Evolutionary conservation across 2,888 invertebrate genomes (phyloP).

Genomic region (Carpatolechia fugitivella): DNA sequence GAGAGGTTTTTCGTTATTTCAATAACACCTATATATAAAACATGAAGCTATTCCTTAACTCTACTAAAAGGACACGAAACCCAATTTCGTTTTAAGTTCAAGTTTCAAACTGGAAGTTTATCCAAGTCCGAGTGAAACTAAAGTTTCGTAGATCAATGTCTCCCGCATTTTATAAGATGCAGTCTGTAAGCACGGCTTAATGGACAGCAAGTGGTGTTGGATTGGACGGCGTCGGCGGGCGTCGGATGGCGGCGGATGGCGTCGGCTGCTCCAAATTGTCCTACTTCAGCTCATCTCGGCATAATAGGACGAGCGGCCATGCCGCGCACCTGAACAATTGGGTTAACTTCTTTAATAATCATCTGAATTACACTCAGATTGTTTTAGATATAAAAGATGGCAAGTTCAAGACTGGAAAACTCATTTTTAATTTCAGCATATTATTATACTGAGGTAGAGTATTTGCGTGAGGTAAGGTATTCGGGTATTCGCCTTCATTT

Average conservation of each 20-base stretch:
- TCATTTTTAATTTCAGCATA: background rate
- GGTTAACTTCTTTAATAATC: slow-evolving; percentile 11
- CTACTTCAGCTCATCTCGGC: slow-evolving; percentile 31
- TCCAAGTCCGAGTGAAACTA: background rate
- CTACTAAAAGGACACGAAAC: too few relatives aligned
- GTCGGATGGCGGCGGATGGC: slow-evolving; percentile 27
- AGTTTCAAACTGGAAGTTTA: background rate
- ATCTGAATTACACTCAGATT: background rate
- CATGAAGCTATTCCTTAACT: too few relatives aligned
- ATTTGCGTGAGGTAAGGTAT: too few relatives aligned
- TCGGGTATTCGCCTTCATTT: too few relatives aligned
- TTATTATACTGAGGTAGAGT: too few relatives aligned
- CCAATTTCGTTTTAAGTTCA: background rate
- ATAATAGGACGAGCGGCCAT: slow-evolving; percentile 22
- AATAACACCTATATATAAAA: too few relatives aligned
- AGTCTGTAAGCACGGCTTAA: slow-evolving; percentile 19
- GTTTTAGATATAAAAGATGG: background rate
- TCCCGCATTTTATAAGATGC: slow-evolving; percentile 9
- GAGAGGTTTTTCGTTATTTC: too few relatives aligned
- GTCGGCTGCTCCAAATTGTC: slow-evolving; percentile 46
- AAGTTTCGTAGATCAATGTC: slow-evolving; percentile 8
- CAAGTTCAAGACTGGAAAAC: background rate
- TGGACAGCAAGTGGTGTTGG: slow-evolving; percentile 14
- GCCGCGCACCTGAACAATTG: slow-evolving; percentile 12
- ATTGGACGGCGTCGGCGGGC: slow-evolving; percentile 35